Evolutionary conservation across 2,888 invertebrate species (phyloP).

Genomic region (Synanthedon andrenaeformis): DNA sequence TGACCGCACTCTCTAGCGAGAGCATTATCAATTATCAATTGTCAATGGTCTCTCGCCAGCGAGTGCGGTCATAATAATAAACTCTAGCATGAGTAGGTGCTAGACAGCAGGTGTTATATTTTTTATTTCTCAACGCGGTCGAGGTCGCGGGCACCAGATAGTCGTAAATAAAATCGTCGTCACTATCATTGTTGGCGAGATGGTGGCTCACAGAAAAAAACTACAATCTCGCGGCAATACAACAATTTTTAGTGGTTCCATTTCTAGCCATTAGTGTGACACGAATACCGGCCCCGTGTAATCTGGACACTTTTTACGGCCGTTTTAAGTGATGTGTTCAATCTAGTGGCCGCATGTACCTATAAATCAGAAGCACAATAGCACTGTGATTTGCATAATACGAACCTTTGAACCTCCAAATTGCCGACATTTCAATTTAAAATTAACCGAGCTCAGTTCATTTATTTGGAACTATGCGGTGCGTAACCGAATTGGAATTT

Average conservation of each 20-base stretch:
- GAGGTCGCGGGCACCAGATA: no score
- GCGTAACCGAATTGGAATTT: neutral
- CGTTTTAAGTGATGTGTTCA: conserved; percentile 35
- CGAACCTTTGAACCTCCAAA: conserved; percentile 25
- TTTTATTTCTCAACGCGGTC: no score
- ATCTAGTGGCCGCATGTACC: conserved; percentile 17
- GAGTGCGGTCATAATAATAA: no score
- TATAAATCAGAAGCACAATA: conserved; percentile 39
- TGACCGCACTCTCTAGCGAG: no score
- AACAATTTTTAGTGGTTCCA: conserved; percentile 34
- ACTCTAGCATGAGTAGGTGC: no score
- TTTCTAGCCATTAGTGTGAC: conserved; percentile 34
- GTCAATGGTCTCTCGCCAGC: no score
- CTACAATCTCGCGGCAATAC: conserved; percentile 20
- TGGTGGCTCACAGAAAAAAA: conserved; percentile 16
- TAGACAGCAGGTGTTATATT: no score
- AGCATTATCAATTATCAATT: no score
- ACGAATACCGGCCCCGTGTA: conserved; percentile 32
- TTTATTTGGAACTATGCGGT: conserved; percentile 1
- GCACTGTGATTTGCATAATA: conserved; percentile 42
- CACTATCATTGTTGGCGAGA: neutral
- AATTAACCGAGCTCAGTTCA: conserved; percentile 11
- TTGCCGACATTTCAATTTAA: conserved; percentile 43
- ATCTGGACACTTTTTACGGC: conserved; percentile 43
- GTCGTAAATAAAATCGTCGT: no score